Evolutionary conservation across 2,888 invertebrate genomes (phyloP), one percentile per base, ranked within the genome.

Genomic region (Cantharis nigra): DNA sequence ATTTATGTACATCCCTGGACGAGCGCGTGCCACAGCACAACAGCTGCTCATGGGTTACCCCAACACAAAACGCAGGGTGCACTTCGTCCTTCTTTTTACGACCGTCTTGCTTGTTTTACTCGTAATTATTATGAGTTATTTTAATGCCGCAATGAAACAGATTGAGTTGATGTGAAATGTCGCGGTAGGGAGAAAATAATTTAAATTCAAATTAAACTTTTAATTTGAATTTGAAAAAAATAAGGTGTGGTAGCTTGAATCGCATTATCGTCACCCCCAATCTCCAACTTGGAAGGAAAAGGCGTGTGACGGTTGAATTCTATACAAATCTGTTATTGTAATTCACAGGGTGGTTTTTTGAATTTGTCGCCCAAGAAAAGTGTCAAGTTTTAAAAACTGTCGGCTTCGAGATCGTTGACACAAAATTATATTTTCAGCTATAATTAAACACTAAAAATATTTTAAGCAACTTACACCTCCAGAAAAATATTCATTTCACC

Each of bases 1-100:
- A n/a, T 67, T 67, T 67, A 67, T 67, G 65, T 67, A 67, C 65
- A 67, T 67, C 65, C 65, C 23, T 67, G 23, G 18, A 67, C 23
- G 65, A 26, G 26, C 65, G 65, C 65, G 65, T 67, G 65, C 65
- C 65, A 67, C 23, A 10, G 9, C 14, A 65, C 23, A 67, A 67
- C 65, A 67, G 65, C 65, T 67, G 65, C 65, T 67, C 26, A 67
- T 23, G 65, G 26, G 26, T 23, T n/a, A 67, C 65, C 65, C 65
- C 65, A 67, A 23, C 20, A 67, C 16, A 26, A 67, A 67, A 67
- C 26, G 65, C 13, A 67, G 65, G 65, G 65, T 67, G 65, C 26
- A n/a, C 9, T 67, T 23, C 26, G 11, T 67, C 65, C 26, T 67
- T 65, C 65, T 67, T 67, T n/a, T 23, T 64, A 67, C 9, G 20